Percentiles rank a stretch among this genome's conserved stretches.
Conservation (phyloP, 1,140 invertebrate species). For the Calycopis cecrops region DNA sequence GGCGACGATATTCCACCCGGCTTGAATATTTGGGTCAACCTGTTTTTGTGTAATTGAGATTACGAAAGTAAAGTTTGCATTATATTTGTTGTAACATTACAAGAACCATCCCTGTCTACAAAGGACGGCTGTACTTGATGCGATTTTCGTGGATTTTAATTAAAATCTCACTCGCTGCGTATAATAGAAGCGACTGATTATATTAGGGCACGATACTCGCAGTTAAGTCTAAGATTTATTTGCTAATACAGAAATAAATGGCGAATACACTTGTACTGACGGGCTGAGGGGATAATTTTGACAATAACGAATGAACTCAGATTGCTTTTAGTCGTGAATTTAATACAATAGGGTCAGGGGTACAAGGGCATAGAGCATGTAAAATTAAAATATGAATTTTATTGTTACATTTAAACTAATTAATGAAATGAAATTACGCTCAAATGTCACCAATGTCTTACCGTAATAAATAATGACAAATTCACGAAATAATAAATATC, state of each 20-base stretch:
- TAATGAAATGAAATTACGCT: slow-evolving; percentile 4
- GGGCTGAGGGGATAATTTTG: slow-evolving; percentile 4
- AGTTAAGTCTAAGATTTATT: slow-evolving; percentile 48
- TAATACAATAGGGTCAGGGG: slow-evolving; percentile 3
- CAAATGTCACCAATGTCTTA: no score
- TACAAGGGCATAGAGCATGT: not conserved
- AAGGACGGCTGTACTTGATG: slow-evolving; percentile 61
- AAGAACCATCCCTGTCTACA: slow-evolving; percentile 52
- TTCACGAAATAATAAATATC: no score
- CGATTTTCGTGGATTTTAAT: slow-evolving; percentile 65
- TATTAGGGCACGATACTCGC: slow-evolving; percentile 36
- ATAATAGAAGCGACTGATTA: slow-evolving; percentile 63
- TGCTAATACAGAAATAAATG: slow-evolving; percentile 16
- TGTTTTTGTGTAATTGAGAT: slow-evolving; percentile 71
- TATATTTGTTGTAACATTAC: slow-evolving; percentile 64
- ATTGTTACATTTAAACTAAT: slow-evolving; percentile 1
- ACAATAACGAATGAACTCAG: not conserved
- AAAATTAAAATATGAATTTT: slow-evolving; percentile 1
- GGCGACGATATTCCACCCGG: slow-evolving; percentile 60
- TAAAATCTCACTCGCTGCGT: slow-evolving; percentile 63
- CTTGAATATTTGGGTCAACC: slow-evolving; percentile 68
- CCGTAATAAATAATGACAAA: no score
- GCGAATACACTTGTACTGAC: slow-evolving; percentile 2
- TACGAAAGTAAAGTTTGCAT: slow-evolving; percentile 70
- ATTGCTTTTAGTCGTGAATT: slow-evolving; percentile 9